phyloP scores from a whole-genome alignment of 2,797 vertebrate species.

The Meda fulgida region DNA sequence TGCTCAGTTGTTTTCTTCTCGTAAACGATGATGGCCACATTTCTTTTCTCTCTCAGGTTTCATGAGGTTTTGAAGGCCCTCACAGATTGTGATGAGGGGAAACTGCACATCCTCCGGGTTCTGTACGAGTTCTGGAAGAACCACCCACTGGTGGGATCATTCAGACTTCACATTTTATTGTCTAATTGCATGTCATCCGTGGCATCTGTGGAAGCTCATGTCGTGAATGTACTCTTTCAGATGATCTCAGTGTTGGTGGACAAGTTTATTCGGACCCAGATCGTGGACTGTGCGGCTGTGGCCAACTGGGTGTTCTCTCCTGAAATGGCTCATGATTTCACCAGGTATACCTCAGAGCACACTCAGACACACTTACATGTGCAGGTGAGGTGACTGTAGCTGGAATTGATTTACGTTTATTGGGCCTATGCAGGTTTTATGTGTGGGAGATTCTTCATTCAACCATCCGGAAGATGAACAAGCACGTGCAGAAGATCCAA shows the following conservation, averaged over 20 bases:
- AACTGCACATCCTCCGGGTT: constrained; percentile 92
- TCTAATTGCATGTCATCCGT: too few species aligned
- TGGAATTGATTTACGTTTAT: not conserved
- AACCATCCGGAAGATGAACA: constrained; percentile 98
- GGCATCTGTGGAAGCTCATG: not conserved
- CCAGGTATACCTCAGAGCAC: constrained; percentile 79
- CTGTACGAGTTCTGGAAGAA: constrained; percentile 95
- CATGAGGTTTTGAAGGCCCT: constrained; percentile 94
- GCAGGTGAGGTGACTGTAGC: not conserved
- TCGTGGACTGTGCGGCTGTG: constrained; percentile 96
- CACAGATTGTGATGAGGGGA: constrained; percentile 94
- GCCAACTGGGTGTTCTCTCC: constrained; percentile 99
- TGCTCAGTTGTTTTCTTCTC: not conserved
- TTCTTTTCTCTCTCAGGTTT: constrained; percentile 80
- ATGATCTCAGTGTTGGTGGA: constrained; percentile 97
- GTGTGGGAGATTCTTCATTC: constrained; percentile 98
- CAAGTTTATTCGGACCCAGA: constrained; percentile 96
- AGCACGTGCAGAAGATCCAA: constrained; percentile 97
- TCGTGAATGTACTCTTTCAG: constrained; percentile 68
- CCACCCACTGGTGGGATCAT: constrained; percentile 88
- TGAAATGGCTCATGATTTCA: constrained; percentile 95
- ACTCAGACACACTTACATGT: not conserved
- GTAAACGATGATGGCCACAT: not conserved
- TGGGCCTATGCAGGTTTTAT: constrained; percentile 81
- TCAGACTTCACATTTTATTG: not conserved